Conservation (phyloP, 2,888 invertebrate species). For the Terebella lapidaria region DNA sequence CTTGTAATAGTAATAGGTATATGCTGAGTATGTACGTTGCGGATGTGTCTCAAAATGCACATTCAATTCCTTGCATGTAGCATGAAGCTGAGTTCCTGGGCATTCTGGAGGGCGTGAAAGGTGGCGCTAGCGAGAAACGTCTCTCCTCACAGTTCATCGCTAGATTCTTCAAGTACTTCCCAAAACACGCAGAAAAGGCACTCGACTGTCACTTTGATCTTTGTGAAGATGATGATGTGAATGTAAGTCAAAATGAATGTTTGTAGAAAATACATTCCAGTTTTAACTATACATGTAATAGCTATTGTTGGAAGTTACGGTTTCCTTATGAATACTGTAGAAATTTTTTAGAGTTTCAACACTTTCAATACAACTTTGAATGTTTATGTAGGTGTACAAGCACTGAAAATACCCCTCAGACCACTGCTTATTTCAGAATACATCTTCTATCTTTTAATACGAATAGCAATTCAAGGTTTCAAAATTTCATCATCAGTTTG, state of each 20-base stretch:
- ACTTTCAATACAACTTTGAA: no score
- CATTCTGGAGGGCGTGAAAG: constrained; percentile 82
- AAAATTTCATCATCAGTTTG: no score
- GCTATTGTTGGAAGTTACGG: background rate
- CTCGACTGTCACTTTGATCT: constrained; percentile 89
- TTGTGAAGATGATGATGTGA: constrained; percentile 90
- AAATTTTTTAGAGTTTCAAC: no score
- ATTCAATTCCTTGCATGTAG: constrained; percentile 60
- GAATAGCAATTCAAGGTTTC: no score
- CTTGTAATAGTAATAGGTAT: no score
- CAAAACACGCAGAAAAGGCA: constrained; percentile 76
- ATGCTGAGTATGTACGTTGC: no score
- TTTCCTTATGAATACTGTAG: background rate
- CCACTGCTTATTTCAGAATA: no score
- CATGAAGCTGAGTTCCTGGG: constrained; percentile 79
- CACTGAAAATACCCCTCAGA: no score
- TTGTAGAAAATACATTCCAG: background rate
- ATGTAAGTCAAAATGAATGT: no score
- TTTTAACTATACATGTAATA: background rate
- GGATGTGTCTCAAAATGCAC: background rate
- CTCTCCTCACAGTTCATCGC: constrained; percentile 92
- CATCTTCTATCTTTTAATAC: no score
- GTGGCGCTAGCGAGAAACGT: constrained; percentile 82
- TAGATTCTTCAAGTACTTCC: constrained; percentile 89
- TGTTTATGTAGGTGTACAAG: no score